These are phyloP conservation scores for Thalpophila matura DNA, from an alignment of 2,888 invertebrate species.

Conservation along the genomic window DNA sequence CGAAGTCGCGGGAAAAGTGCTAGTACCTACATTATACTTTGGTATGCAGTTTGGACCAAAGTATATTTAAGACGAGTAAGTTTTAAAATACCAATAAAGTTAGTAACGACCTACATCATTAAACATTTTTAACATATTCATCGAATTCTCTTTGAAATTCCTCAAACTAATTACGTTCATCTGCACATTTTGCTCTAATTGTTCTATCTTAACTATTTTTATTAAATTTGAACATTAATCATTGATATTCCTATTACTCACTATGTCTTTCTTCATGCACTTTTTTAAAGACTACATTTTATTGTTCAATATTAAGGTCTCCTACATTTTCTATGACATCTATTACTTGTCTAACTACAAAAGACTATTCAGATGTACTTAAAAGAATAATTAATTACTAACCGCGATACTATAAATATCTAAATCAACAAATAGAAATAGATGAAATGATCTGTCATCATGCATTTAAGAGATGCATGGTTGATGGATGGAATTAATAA, in stretches of 20 bases:
- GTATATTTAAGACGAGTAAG: not conserved
- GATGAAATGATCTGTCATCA: constrained; percentile 73
- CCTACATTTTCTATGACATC: constrained; percentile 10
- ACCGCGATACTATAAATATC: constrained; percentile 63
- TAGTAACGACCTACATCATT: not conserved
- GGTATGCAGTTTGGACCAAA: not conserved
- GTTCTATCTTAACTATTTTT: constrained; percentile 7
- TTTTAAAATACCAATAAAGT: not conserved
- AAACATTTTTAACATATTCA: not conserved
- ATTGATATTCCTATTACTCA: constrained; percentile 2
- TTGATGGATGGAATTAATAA: constrained; percentile 80
- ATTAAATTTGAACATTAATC: constrained; percentile 2
- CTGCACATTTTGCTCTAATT: constrained; percentile 13
- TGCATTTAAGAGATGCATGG: constrained; percentile 56
- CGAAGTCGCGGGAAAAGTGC: no score
- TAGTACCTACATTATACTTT: no score
- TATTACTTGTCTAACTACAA: constrained; percentile 24
- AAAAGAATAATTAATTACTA: constrained; percentile 57
- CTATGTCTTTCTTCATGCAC: not conserved
- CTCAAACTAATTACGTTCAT: constrained; percentile 15
- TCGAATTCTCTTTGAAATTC: constrained; percentile 13
- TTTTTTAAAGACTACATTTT: not conserved
- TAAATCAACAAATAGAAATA: constrained; percentile 71
- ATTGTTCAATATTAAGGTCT: constrained; percentile 10
- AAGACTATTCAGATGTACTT: constrained; percentile 37